Evolutionary conservation across 2,113 vertebrate species (phyloP), one percentile per base, ranked within the genome.

Genomic region (Microtus montanus): DNA sequence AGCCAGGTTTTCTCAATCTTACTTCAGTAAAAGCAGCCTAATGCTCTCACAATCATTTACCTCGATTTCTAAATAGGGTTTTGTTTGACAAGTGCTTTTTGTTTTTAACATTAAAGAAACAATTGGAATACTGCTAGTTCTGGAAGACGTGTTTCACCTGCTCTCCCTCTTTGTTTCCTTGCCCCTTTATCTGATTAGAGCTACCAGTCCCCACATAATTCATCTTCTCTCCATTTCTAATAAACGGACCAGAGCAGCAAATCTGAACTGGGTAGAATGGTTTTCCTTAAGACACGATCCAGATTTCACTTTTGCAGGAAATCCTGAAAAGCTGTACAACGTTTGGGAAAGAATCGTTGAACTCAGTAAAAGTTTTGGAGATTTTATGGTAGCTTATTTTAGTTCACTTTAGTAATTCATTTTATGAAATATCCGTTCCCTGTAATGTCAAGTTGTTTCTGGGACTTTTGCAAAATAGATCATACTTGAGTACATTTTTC

Each of bases 381-480:
- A 92, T 92, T 96, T 89, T 90, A 91, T 47, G 83, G 88, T 80
- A 49, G 41, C 61, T 97, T 97, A 96, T 95, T 97, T 97, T 96
- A 90, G 92, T 89, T 73, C 35, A 71, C 73, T 94, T 93, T 92
- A 96, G 90, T 95, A 95, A 97, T 97, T 97, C 70, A 89, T 73
- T 93, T 85, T 96, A 91, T 94, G 96, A 78, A 84, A 89, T 90
- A 94, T 95, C 85, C 80, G 58, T 70, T 61, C 44, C 68, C 49
- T 92, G 78, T 83, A 70, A 96, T 95, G 94, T 96, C 95, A 98
- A 97, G 87, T 88, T 95, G 89, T 82, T 74, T 96, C 80, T 96
- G 44, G 61, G 70, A 96, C 44, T 96, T 96, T 94, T 94, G 66
- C 30, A 94, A 94, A 95, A 86, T 44, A 93, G 84, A 87, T 88